Base-by-base conservation (phyloP, 2,797 vertebrate genomes). In the Moxostoma hubbsi region DNA sequence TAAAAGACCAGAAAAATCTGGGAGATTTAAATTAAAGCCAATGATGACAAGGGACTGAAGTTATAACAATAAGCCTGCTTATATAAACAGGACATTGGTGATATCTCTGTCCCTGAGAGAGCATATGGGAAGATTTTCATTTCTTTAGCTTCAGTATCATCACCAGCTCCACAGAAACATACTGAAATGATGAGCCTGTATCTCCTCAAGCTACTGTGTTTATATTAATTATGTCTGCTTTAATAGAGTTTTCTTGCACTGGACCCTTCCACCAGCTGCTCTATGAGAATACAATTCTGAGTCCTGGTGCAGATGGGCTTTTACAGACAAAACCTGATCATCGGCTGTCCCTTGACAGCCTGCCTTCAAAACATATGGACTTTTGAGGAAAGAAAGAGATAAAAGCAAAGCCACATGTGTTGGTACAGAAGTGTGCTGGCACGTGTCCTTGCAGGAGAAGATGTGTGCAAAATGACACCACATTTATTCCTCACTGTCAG, bases 71-170 rank as follows among this genome's bases (percentile, higher is more conserved):
- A 85, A 82, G 67, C 75, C 63, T 67, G 55, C 85, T 89, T 85
- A 89, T 88, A 83, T 85, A 89, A 90, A 88, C 85, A 90, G 86
- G 87, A 89, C 79, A 77, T 82, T 64, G 75, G 73, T 70, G 49
- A 88, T 91, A 86, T 80, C 71, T 57, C 70, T 69, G 59, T 81
- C 53, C 80, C 6, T 13, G 5, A 74, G 57, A 85, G 81, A 84
- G 36, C 53, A 15, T 54, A 43, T 69, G 51, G 67, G 18, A 18
- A 57, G 36, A 70, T 53, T 70, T 36, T 55, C 36, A 24, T 45
- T 13, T 70, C 18, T 45, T 45, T 11, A 55, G 13, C 36, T 45
- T 5, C 36, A 45, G 51, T 45, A 43, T 9, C 24, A 57, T 36
- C 62, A 49, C 75, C 24, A 3, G 24, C 67, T 57, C 53, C 36